Evolutionary conservation across 2,888 invertebrate species (phyloP).

Genomic region (Mantis religiosa): DNA sequence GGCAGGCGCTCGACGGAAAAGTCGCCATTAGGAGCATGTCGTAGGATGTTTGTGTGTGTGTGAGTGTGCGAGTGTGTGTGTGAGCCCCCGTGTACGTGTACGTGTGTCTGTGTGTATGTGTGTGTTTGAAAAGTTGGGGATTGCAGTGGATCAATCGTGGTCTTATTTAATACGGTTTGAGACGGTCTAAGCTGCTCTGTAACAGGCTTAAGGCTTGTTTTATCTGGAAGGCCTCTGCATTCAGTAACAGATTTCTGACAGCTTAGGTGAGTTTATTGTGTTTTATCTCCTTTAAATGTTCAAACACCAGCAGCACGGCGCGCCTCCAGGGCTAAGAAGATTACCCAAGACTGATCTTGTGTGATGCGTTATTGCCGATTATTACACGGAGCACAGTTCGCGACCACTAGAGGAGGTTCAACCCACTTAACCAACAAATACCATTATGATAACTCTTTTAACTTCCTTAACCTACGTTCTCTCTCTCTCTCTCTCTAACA

Average conservation of each 20-base stretch:
- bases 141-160: slow-evolving; percentile 40
- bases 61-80: slow-evolving; percentile 19
- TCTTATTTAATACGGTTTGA: slow-evolving; percentile 42
- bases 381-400: slow-evolving; percentile 18
- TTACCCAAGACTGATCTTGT: slow-evolving; percentile 32
- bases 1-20: slow-evolving; percentile 18
- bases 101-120: slow-evolving; percentile 33
- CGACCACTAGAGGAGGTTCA: slow-evolving; percentile 10
- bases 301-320: slow-evolving; percentile 28
- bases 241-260: slow-evolving; percentile 41
- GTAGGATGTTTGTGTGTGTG: slow-evolving; percentile 17
- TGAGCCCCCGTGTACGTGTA: slow-evolving; percentile 29
- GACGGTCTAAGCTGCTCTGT: slow-evolving; percentile 41
- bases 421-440: slow-evolving; percentile 29
- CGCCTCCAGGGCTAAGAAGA: slow-evolving; percentile 32
- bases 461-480: slow-evolving; percentile 26
- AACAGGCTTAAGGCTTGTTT: slow-evolving; percentile 42
- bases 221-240: slow-evolving; percentile 39
- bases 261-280: slow-evolving; percentile 42
- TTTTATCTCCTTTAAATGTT: slow-evolving; percentile 39
- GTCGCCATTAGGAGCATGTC: slow-evolving; percentile 31
- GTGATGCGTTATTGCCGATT: slow-evolving; percentile 33
- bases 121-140: slow-evolving; percentile 39
- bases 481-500: not conserved
- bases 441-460: slow-evolving; percentile 31